Conservation (phyloP, 2,113 vertebrate species). For the Etia nguti region DNA sequence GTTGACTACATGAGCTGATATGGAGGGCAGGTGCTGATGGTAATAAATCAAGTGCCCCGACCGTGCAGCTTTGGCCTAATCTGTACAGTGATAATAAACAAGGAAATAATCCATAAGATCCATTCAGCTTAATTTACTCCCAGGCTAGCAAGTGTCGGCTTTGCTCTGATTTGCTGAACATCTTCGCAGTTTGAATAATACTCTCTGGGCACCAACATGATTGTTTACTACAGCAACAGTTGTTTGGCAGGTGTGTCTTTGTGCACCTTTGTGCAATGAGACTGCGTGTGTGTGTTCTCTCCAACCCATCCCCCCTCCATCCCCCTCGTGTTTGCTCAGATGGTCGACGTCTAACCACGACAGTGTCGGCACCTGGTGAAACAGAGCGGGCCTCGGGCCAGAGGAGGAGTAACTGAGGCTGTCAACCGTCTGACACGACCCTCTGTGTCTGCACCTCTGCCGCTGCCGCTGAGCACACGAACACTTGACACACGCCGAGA, state of each 20-base stretch:
- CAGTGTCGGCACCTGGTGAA: slow-evolving; percentile 48
- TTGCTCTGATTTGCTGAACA: neutral
- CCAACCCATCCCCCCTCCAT: neutral
- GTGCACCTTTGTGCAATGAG: slow-evolving; percentile 15
- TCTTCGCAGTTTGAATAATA: neutral
- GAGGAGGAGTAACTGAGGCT: slow-evolving; percentile 21
- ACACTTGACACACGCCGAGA: neutral
- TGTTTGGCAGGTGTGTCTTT: neutral
- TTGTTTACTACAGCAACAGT: neutral
- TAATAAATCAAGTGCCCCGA: neutral
- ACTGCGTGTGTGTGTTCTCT: neutral
- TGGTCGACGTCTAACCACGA: slow-evolving; percentile 36
- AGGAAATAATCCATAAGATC: slow-evolving; percentile 1
- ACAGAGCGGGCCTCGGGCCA: slow-evolving; percentile 6
- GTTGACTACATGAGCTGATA: neutral
- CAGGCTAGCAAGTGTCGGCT: neutral
- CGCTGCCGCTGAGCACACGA: neutral
- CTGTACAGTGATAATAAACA: neutral
- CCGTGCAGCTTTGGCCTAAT: neutral
- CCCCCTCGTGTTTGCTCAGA: slow-evolving; percentile 51
- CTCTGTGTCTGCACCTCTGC: neutral
- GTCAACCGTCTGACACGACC: slow-evolving; percentile 26
- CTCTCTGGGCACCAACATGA: neutral
- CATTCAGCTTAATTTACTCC: neutral
- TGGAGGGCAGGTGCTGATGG: neutral